Conservation (phyloP, 2,888 invertebrate species). For the Seira musarum region DNA sequence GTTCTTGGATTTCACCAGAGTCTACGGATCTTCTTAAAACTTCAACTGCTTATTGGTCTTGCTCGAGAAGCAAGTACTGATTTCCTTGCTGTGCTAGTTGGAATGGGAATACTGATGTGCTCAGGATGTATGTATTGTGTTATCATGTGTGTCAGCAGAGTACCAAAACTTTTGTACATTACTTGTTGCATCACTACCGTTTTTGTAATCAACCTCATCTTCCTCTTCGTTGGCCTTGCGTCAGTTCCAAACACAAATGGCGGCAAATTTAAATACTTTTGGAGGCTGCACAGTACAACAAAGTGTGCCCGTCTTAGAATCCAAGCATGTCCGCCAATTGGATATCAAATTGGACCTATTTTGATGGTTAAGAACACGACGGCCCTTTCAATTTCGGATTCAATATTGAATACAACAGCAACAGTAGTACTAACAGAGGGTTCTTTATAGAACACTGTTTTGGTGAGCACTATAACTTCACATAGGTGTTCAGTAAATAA, state of each 20-base stretch:
- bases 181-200: neutral
- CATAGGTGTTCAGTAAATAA: too few species aligned
- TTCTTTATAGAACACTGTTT: too few species aligned
- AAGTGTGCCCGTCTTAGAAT: neutral
- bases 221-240: constrained; percentile 2
- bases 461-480: too few species aligned
- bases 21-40: too few species aligned
- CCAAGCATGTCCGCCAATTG: neutral
- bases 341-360: neutral
- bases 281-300: neutral
- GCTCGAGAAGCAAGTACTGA: too few species aligned
- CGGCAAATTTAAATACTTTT: neutral
- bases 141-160: constrained; percentile 3
- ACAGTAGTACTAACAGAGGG: neutral
- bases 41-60: too few species aligned
- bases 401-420: constrained; percentile 8
- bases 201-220: neutral
- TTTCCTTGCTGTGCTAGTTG: neutral
- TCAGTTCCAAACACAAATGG: neutral
- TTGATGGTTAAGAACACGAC: neutral
- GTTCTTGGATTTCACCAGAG: too few species aligned
- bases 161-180: constrained; percentile 4
- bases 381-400: neutral
- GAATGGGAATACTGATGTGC: constrained; percentile 12
- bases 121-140: constrained; percentile 1